Percentiles rank a stretch among this genome's conserved stretches.
phyloP scores from a whole-genome alignment of 1,140 invertebrate species.

The Carcinoscorpius rotundicauda region DNA sequence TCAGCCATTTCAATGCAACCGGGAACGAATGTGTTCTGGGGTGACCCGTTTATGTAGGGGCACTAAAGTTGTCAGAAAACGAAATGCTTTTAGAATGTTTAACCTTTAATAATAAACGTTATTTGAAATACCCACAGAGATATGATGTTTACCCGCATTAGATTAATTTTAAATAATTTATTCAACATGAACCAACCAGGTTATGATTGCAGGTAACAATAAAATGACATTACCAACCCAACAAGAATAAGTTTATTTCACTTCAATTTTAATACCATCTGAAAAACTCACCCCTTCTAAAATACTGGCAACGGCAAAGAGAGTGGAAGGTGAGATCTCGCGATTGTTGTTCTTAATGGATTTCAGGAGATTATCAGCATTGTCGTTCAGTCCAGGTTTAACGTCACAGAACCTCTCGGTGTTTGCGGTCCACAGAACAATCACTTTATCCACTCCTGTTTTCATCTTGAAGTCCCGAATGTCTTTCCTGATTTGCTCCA shows the following conservation, averaged over 20 bases:
- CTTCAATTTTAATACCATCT: too few species aligned
- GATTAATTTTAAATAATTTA: too few species aligned
- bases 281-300: constrained; percentile 58
- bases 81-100: too few species aligned
- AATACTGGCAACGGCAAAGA: constrained; percentile 84
- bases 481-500: constrained; percentile 52
- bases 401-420: constrained; percentile 81
- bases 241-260: too few species aligned
- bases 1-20: constrained; percentile 76
- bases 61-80: constrained; percentile 39
- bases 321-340: constrained; percentile 87
- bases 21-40: constrained; percentile 90
- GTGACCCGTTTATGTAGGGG: constrained; percentile 90
- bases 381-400: constrained; percentile 67
- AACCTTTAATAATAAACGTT: too few species aligned
- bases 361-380: constrained; percentile 59
- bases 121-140: too few species aligned
- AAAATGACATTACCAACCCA: too few species aligned
- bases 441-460: constrained; percentile 55
- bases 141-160: too few species aligned
- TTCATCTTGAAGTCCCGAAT: constrained; percentile 66
- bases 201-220: too few species aligned
- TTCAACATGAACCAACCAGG: too few species aligned
- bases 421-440: constrained; percentile 92
- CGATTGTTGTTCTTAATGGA: constrained; percentile 56